Evolutionary conservation across 1,140 invertebrate species (phyloP).

Genomic region (Leptestheria dahalacensis): DNA sequence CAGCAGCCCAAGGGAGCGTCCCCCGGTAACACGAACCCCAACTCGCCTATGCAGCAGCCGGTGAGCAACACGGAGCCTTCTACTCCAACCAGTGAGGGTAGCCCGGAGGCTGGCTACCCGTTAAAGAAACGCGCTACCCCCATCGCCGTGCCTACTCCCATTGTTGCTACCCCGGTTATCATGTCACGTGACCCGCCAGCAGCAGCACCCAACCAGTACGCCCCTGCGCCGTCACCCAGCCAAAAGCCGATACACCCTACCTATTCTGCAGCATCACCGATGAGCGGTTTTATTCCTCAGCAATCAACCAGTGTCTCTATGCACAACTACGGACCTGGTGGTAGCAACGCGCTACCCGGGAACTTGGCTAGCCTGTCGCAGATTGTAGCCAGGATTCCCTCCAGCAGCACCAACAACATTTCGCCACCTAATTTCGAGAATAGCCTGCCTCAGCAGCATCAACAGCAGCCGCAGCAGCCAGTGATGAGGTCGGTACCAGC

Average conservation of each 20-base stretch:
- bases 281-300: too few species aligned
- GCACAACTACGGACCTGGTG: constrained; percentile 13
- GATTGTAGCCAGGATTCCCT: constrained; percentile 39
- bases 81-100: neutral
- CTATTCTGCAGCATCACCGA: constrained; percentile 7
- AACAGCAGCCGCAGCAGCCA: constrained; percentile 15
- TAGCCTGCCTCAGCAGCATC: constrained; percentile 15
- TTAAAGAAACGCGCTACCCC: constrained; percentile 7
- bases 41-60: neutral
- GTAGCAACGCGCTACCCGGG: constrained; percentile 24
- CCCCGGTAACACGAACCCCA: neutral
- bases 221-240: constrained; percentile 10
- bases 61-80: neutral
- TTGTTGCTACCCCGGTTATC: neutral
- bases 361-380: constrained; percentile 40
- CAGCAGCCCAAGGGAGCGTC: constrained; percentile 51
- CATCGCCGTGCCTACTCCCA: neutral
- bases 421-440: constrained; percentile 12
- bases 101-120: constrained; percentile 9
- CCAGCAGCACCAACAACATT: constrained; percentile 23
- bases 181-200: constrained; percentile 6
- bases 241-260: constrained; percentile 14
- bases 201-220: constrained; percentile 5
- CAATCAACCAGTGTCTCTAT: constrained; percentile 7
- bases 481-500: constrained; percentile 16